Evolutionary conservation across 2,888 invertebrate species (phyloP), one percentile per base, ranked within the genome.

Genomic region (Caenorhabditis imperialis): DNA sequence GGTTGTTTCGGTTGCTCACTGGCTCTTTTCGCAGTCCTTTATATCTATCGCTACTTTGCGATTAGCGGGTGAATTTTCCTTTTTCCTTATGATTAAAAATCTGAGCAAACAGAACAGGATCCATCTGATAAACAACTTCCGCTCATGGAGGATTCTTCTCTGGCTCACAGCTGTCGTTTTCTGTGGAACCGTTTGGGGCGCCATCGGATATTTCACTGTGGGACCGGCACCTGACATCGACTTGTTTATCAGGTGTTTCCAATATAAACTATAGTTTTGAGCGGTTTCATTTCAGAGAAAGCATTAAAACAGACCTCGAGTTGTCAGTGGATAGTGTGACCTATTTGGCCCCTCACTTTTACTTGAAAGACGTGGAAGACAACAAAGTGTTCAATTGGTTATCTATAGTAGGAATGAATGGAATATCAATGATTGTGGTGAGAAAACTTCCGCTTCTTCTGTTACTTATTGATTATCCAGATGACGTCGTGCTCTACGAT

Each of bases 1-100:
- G 67, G 57, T 8, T 42, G 8, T 14, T 55, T 67, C 18, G 67
- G 67, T 8, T 57, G 23, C 7, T 57, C 51, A 18, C 23, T 67
- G 35, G 48, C 44, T 2, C 2, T 67, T 23, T 67, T 67, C n/a
- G 54, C 18, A 5, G n/a, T 67, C n/a, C 51, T 48, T 8, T 67
- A 57, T 22, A 47, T 27, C n/a, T 67, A 67, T 33, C 22, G 67
- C 18, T 67, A 44, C 23, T 42, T 42, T 35, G 57, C 35, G 1
- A 33, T 57, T 23, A 57, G 40, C 35, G 48, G 57, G 65, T 65
- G n/a, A 42, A 33, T 3, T 30, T 1, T 7, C 3, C 16, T 22
- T 22, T 14, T 10, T n/a, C 14, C 23, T 5, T 7, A 58, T 25
- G 1, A 35, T 25, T 47, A 6, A 33, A 18, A 22, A 3, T 40